Evolutionary conservation across 2,113 vertebrate species (phyloP).

Genomic region (Paralichthys olivaceus): DNA sequence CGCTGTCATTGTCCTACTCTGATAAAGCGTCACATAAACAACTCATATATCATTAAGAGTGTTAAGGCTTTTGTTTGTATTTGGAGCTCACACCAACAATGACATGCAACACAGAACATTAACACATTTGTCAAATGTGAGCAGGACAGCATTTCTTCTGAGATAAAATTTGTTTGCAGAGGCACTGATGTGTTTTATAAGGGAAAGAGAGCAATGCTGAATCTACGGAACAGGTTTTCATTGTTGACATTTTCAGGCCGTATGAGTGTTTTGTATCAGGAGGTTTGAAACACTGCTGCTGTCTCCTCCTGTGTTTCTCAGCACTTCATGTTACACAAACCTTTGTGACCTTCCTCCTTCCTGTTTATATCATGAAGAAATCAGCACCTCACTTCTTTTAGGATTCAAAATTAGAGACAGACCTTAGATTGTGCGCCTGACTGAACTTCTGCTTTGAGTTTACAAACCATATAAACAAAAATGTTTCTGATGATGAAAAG

Average conservation of each 20-base stretch:
- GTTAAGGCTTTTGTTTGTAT: conserved; percentile 26
- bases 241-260: conserved; percentile 23
- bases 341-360: conserved; percentile 45
- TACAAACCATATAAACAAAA: too few species aligned
- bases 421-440: conserved; percentile 34
- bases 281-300: conserved; percentile 16
- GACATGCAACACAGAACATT: conserved; percentile 21
- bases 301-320: conserved; percentile 7
- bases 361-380: conserved; percentile 55
- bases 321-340: conserved; percentile 8
- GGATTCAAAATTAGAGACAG: conserved; percentile 31
- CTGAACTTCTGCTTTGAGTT: conserved; percentile 6
- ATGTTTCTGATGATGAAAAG: too few species aligned
- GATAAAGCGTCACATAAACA: conserved; percentile 17
- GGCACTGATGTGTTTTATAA: neutral
- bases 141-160: neutral
- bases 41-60: conserved; percentile 16
- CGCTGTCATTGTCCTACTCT: conserved; percentile 16
- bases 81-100: conserved; percentile 9
- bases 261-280: conserved; percentile 2
- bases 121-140: conserved; percentile 22
- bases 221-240: neutral
- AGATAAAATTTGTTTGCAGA: conserved; percentile 16
- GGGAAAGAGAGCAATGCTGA: neutral
- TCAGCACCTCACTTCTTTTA: conserved; percentile 28